phyloP scores from a whole-genome alignment of 2,888 invertebrate genomes.

The Neoascia interrupta region DNA sequence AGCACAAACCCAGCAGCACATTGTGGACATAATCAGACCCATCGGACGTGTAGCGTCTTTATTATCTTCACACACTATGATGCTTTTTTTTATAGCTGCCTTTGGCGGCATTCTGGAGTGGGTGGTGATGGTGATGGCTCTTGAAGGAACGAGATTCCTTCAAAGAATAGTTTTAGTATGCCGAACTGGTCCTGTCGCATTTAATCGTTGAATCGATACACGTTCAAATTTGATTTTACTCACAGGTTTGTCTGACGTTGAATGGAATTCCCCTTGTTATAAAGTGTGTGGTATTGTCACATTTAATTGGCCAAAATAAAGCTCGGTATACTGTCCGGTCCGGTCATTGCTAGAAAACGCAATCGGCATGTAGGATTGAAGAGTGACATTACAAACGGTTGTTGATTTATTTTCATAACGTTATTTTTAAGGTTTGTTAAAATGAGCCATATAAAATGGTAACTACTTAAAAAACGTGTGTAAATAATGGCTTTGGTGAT shows the following conservation, averaged over 20 bases:
- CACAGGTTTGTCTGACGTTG: conserved; percentile 33
- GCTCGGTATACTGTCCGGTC: conserved; percentile 42
- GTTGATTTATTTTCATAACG: no score
- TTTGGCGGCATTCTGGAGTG: conserved; percentile 49
- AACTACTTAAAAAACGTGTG: no score
- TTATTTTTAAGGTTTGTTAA: no score
- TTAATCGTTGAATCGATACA: conserved; percentile 75
- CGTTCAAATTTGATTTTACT: conserved; percentile 72
- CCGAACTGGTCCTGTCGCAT: conserved; percentile 72
- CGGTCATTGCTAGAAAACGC: conserved; percentile 33
- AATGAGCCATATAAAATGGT: no score
- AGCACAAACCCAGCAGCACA: conserved; percentile 55
- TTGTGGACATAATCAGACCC: conserved; percentile 72
- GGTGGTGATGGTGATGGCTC: conserved; percentile 36
- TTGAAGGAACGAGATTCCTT: conserved; percentile 31
- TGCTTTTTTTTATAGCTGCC: conserved; percentile 64
- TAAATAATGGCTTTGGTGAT: no score
- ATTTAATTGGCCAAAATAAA: conserved; percentile 70
- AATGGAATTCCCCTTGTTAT: conserved; percentile 69
- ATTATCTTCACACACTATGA: conserved; percentile 74
- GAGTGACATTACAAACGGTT: no score
- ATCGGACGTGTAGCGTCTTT: conserved; percentile 75
- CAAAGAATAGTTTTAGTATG: conserved; percentile 66
- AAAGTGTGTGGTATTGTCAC: conserved; percentile 70
- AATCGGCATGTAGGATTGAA: conserved; percentile 43